Base-by-base conservation (phyloP, 2,888 invertebrate genomes). In the Calameuta filiformis region DNA sequence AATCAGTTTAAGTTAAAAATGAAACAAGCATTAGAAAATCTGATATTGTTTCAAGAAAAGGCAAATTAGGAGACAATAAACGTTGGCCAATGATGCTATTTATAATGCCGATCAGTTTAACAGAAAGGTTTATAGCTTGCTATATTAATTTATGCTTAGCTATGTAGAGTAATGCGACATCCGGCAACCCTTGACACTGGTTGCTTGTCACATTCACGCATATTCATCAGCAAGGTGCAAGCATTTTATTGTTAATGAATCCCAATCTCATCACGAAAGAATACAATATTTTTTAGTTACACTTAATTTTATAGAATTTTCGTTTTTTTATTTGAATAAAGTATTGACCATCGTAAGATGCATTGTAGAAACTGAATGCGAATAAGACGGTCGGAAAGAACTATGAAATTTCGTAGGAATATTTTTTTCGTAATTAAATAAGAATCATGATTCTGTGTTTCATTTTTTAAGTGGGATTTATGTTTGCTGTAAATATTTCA, bases 181-280 rank as follows among this genome's bases (percentile, higher is more conserved):
- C 89, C 89, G 88, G 89, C 84, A 87, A 89, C 89, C 87, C 87
- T 80, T 89, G 89, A 88, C 88, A 87, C 85, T 84, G 83, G 81
- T 80, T 81, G 77, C 81, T 76, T 71, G 56, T 37, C 73, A 69
- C 71, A 9, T 35, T 9, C 30, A 73, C 75, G 83, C 83, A 88
- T 88, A 88, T 86, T 86, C 85, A 86, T 85, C 80, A 77, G 68
- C 35, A 33, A 69, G 23, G 12, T 34, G 71, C 71, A 11, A 34
- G 71, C 71, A 71, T 71, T 30, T 71, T 71, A 33, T 56, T 56
- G 56, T 56, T 56, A 56, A 56, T 6, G 9, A 23, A 56, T 23
- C 23, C 9, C 23, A 23, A 2, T 56, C 56, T 56, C 23, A 56
- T 56, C 1, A 56, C 2, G 23, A 56, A 56, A 23, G 2, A 56